Percentiles rank a stretch among this genome's conserved stretches.
phyloP scores from a whole-genome alignment of 2,888 invertebrate genomes.

The Ectropis crepuscularia region DNA sequence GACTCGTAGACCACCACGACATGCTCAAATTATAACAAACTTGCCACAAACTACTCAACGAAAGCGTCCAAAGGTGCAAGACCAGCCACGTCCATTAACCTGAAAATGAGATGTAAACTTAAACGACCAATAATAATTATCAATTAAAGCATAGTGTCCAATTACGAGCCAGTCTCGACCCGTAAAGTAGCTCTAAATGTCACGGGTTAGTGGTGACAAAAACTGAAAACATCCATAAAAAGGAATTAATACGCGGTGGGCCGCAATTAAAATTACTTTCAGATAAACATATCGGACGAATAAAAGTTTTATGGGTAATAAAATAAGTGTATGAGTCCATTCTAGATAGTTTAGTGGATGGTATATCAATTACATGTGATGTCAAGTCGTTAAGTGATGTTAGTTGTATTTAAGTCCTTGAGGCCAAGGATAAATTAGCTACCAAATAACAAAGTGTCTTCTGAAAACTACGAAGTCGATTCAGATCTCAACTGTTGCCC shows the following conservation, averaged over 20 bases:
- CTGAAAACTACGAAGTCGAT: too few relatives aligned
- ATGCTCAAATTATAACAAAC: too few relatives aligned
- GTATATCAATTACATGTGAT: conserved; percentile 44
- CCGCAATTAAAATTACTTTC: conserved; percentile 71
- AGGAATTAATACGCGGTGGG: conserved; percentile 72
- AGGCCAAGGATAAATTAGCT: too few relatives aligned
- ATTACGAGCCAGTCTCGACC: conserved; percentile 24
- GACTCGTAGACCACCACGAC: too few relatives aligned
- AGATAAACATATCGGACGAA: conserved; percentile 62
- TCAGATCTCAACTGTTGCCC: too few relatives aligned
- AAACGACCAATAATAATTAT: conserved; percentile 31
- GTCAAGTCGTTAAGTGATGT: conserved; percentile 21
- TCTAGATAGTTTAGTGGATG: conserved; percentile 39
- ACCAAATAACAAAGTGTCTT: too few relatives aligned
- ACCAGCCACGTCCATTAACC: conserved; percentile 3
- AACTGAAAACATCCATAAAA: conserved; percentile 61
- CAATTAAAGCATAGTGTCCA: conserved; percentile 39
- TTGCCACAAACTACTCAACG: background rate
- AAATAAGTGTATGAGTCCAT: conserved; percentile 39
- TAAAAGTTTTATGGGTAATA: conserved; percentile 44
- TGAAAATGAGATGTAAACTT: conserved; percentile 25
- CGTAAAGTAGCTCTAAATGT: conserved; percentile 35
- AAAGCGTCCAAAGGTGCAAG: conserved; percentile 1
- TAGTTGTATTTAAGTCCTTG: too few relatives aligned
- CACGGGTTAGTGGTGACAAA: conserved; percentile 51